Evolutionary conservation across 2,888 invertebrate species (phyloP).

Genomic region (Teleiodes luculella): DNA sequence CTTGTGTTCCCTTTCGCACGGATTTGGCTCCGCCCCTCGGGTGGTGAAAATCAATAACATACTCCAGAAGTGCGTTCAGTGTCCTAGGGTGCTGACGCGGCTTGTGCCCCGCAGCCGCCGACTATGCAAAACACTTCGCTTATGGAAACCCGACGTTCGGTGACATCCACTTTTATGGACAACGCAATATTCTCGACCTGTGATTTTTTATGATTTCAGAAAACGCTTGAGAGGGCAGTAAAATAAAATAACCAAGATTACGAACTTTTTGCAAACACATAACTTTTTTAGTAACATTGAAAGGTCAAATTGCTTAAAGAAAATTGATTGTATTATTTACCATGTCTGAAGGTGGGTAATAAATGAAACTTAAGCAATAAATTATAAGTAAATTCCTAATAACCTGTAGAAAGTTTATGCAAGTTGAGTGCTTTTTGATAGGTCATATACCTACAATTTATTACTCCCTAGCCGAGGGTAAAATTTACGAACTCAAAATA

Average conservation of each 20-base stretch:
- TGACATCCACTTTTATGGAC: not conserved
- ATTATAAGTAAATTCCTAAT: not conserved
- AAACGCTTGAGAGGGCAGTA: not conserved
- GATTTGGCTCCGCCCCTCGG: conserved; percentile 71
- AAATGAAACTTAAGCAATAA: not conserved
- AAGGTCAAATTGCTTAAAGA: no score
- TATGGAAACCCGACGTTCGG: conserved; percentile 7
- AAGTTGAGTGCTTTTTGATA: not conserved
- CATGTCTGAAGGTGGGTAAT: not conserved
- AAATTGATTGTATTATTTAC: no score
- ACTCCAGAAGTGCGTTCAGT: conserved; percentile 75
- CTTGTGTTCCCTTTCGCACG: conserved; percentile 75
- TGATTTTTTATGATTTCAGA: not conserved
- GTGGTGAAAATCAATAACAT: conserved; percentile 77
- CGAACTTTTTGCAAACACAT: no score
- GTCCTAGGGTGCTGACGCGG: conserved; percentile 68
- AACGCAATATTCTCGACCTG: not conserved
- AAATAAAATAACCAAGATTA: no score
- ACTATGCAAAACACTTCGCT: conserved; percentile 8
- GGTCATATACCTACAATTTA: not conserved
- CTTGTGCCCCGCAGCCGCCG: conserved; percentile 35
- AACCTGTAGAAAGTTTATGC: no score
- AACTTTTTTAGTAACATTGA: no score
- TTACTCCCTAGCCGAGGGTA: not conserved
- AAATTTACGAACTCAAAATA: conserved; percentile 21